These are phyloP conservation scores for Rhagoletis zephyria DNA, from an alignment of 1,140 invertebrate species.

Conservation along the genomic window DNA sequence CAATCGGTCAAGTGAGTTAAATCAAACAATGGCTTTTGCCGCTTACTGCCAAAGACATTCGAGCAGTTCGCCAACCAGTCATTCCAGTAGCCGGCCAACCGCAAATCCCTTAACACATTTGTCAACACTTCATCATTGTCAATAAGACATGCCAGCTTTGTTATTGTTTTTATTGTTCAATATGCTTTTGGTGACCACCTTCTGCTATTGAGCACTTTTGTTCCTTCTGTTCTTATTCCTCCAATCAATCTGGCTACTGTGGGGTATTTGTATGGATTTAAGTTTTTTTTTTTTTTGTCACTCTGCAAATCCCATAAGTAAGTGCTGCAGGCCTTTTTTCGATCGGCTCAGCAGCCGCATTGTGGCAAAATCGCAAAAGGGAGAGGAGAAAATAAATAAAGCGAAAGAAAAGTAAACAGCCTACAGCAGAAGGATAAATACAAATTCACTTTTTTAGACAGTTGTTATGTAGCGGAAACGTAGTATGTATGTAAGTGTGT, in stretches of 20 bases:
- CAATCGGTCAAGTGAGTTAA: constrained; percentile 1
- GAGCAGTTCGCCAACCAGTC: no score
- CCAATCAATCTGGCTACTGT: constrained; percentile 15
- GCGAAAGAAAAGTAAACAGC: constrained; percentile 57
- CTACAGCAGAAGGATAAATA: not conserved
- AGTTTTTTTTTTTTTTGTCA: not conserved
- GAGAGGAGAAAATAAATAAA: constrained; percentile 38
- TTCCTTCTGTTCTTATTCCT: not conserved
- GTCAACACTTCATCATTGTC: constrained; percentile 72
- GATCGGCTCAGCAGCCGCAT: not conserved
- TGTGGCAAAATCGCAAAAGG: not conserved
- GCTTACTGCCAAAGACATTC: not conserved
- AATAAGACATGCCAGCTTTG: constrained; percentile 47
- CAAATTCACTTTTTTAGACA: not conserved
- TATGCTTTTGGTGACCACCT: not conserved
- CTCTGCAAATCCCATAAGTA: not conserved
- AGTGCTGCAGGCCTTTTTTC: constrained; percentile 1
- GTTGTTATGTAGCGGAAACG: not conserved
- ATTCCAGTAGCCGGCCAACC: constrained; percentile 61
- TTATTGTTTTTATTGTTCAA: constrained; percentile 44
- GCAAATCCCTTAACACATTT: constrained; percentile 72
- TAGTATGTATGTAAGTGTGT: not conserved
- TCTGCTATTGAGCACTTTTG: not conserved
- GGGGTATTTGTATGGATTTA: constrained; percentile 15
- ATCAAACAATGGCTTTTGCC: not conserved